Percentiles rank a stretch among this genome's conserved stretches.
Conservation (phyloP, 2,113 vertebrate genomes). For the Stegastes partitus region DNA sequence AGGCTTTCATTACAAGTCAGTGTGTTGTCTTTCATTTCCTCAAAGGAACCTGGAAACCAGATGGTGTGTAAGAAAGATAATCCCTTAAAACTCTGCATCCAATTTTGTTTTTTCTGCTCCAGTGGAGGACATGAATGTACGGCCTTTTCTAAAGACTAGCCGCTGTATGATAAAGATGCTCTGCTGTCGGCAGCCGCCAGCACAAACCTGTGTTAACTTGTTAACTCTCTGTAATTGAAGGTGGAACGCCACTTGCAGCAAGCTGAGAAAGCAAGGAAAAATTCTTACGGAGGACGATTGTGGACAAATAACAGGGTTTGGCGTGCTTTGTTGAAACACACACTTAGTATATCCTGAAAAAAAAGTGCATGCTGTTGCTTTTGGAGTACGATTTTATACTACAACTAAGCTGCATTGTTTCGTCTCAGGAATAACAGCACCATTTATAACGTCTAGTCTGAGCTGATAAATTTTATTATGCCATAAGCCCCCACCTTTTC, state of each 20-base stretch:
- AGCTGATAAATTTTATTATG: slow-evolving; percentile 24
- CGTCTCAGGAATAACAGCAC: neutral
- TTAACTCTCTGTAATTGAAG: slow-evolving; percentile 69
- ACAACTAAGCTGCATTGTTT: neutral
- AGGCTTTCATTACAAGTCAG: slow-evolving; percentile 21
- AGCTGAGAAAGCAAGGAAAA: slow-evolving; percentile 7
- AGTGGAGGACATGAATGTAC: neutral
- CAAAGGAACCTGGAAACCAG: neutral
- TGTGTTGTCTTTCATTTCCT: neutral
- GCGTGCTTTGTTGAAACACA: slow-evolving; percentile 3
- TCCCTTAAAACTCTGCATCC: slow-evolving; percentile 5
- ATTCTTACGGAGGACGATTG: neutral
- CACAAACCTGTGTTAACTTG: slow-evolving; percentile 58
- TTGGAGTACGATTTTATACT: neutral
- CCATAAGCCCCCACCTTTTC: neutral
- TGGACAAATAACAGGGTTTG: slow-evolving; percentile 40
- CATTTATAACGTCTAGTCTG: slow-evolving; percentile 15
- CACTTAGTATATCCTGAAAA: neutral
- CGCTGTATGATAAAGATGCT: slow-evolving; percentile 12
- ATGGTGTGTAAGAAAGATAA: neutral
- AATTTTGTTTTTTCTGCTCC: slow-evolving; percentile 8
- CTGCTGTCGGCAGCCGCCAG: slow-evolving; percentile 43
- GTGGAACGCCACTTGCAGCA: slow-evolving; percentile 11
- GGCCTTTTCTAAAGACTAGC: slow-evolving; percentile 8
- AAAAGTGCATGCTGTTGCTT: neutral